These are phyloP conservation scores for Fragum sueziense DNA, from an alignment of 2,888 invertebrate species.

Conservation along the genomic window DNA sequence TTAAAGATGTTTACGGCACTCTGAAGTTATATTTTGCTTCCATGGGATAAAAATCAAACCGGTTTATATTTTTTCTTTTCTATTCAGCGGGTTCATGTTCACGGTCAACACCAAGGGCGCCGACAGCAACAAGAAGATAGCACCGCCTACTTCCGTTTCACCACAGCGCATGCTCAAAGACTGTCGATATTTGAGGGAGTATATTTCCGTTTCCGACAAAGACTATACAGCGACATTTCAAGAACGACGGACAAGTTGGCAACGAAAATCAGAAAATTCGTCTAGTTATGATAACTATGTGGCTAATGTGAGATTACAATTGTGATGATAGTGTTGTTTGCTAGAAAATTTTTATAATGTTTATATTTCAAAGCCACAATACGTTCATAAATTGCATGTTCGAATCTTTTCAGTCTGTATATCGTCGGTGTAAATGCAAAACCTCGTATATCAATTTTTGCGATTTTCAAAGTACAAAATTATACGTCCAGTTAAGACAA, in stretches of 20 bases:
- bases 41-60: background rate
- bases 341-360: too few relatives aligned
- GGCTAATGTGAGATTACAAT: constrained; percentile 31
- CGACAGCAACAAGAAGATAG: constrained; percentile 50
- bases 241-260: constrained; percentile 52
- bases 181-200: constrained; percentile 57
- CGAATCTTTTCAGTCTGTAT: too few relatives aligned
- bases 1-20: too few relatives aligned
- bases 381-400: too few relatives aligned
- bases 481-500: too few relatives aligned
- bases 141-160: constrained; percentile 35
- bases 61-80: background rate
- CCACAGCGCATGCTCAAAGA: constrained; percentile 46
- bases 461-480: too few relatives aligned
- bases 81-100: constrained; percentile 11
- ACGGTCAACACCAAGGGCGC: constrained; percentile 8
- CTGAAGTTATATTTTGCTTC: too few relatives aligned
- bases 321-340: too few relatives aligned
- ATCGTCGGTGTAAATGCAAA: too few relatives aligned
- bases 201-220: constrained; percentile 33
- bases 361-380: too few relatives aligned
- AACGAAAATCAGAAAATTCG: constrained; percentile 20
- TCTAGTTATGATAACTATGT: constrained; percentile 30
- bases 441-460: too few relatives aligned
- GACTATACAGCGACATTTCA: constrained; percentile 20